These are phyloP conservation scores for Protomyctophum bolini DNA, from an alignment of 2,113 vertebrate species.

Conservation along the genomic window DNA sequence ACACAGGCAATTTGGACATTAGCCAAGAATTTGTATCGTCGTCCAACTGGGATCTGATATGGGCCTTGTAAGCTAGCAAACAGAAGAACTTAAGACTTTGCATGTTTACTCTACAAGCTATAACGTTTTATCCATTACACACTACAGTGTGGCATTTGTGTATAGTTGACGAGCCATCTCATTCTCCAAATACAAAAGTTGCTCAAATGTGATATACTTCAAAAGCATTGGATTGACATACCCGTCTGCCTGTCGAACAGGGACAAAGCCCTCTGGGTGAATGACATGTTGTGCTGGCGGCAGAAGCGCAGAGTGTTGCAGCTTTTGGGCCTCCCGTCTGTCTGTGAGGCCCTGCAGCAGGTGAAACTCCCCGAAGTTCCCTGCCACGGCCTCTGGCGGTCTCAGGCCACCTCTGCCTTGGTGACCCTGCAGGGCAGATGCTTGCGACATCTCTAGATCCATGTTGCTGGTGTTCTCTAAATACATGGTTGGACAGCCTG, in stretches of 20 bases:
- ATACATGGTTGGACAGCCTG: conserved; percentile 77
- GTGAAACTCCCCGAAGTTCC: conserved; percentile 80
- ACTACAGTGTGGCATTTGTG: not conserved
- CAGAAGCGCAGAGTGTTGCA: conserved; percentile 69
- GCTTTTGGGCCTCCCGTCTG: conserved; percentile 75
- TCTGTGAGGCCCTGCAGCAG: conserved; percentile 83
- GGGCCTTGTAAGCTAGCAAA: too few species aligned
- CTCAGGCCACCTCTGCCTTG: conserved; percentile 61
- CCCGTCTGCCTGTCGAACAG: conserved; percentile 72
- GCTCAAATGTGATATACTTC: too few species aligned
- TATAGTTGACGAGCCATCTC: not conserved
- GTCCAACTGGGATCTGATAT: too few species aligned
- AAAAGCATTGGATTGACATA: conserved; percentile 33
- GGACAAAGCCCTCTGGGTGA: conserved; percentile 62
- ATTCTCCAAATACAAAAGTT: not conserved
- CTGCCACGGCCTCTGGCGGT: conserved; percentile 62
- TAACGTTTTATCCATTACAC: not conserved
- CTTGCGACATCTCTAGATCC: conserved; percentile 84
- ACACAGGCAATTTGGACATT: too few species aligned
- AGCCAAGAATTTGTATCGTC: too few species aligned
- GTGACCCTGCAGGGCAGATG: conserved; percentile 61
- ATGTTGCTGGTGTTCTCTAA: conserved; percentile 84
- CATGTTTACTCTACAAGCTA: not conserved
- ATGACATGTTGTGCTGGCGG: conserved; percentile 72
- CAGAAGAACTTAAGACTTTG: too few species aligned